phyloP scores from a whole-genome alignment of 2,113 vertebrate species.

The Trachemys scripta region DNA sequence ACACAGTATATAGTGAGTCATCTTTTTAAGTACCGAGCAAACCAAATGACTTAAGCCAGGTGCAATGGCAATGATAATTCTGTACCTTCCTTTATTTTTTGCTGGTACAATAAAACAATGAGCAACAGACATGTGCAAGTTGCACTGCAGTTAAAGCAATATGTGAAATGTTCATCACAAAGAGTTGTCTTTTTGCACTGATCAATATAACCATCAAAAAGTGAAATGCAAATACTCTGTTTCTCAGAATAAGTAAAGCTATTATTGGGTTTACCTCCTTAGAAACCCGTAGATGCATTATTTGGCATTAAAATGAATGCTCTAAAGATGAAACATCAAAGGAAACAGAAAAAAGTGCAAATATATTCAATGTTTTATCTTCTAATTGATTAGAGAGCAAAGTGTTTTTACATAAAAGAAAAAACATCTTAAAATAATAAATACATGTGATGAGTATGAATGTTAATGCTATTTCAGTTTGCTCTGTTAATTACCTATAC shows the following conservation, averaged over 20 bases:
- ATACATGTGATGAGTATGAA: not conserved
- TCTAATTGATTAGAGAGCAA: not conserved
- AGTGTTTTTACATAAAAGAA: slow-evolving; percentile 1
- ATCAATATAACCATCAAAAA: slow-evolving; percentile 3
- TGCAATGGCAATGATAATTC: slow-evolving; percentile 18
- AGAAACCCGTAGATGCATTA: slow-evolving; percentile 18
- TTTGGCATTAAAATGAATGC: slow-evolving; percentile 18
- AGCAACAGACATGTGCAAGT: slow-evolving; percentile 13
- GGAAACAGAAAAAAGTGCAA: slow-evolving; percentile 35
- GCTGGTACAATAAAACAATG: not conserved
- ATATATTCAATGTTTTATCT: slow-evolving; percentile 15
- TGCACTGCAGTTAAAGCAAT: slow-evolving; percentile 29
- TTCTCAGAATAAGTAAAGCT: not conserved
- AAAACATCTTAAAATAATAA: slow-evolving; percentile 21
- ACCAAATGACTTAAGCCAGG: slow-evolving; percentile 26
- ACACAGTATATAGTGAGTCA: not conserved
- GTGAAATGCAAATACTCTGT: slow-evolving; percentile 28
- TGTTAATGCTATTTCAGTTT: slow-evolving; percentile 15
- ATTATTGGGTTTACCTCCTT: not conserved
- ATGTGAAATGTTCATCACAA: slow-evolving; percentile 13
- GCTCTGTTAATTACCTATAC: slow-evolving; percentile 33
- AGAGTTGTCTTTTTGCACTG: slow-evolving; percentile 1
- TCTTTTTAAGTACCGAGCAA: not conserved
- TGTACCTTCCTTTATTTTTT: not conserved
- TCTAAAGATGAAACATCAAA: slow-evolving; percentile 56